Evolutionary conservation across 2,113 vertebrate genomes (phyloP), one percentile per base, ranked within the genome.

Genomic region (Tamias sibiricus): DNA sequence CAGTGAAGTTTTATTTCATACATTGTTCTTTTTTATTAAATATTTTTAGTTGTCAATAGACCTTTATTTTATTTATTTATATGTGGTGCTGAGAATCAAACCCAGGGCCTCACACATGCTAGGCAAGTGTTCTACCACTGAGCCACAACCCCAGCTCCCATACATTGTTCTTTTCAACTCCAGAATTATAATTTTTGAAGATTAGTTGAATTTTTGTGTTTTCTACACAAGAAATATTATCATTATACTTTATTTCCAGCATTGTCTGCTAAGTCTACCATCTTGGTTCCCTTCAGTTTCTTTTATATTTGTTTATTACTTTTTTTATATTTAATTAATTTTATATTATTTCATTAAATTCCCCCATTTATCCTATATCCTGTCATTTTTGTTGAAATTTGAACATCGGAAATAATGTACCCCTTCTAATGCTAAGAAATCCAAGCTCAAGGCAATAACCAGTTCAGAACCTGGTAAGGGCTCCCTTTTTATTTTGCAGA

Each of bases 201-300:
- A 28, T 37, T 69, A n/a, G 17, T 64, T 90, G 3, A 57, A 49
- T 30, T 13, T 72, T 30, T 85, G 17, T 81, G 68, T 75, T 71
- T 95, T 83, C 20, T 82, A 71, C 59, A 32, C 62, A 11, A 24
- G n/a, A 64, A 1, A 59, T 7, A 10, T 93, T 49, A 57, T n/a
- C 32, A 52, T 74, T 6, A 69, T 76, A 24, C 0, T 47, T 42
- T 40, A 13, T 6, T 89, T n/a, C 9, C 1, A n/a, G 0, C 17
- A 16, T 47, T 8, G 8, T 57, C 42, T 88, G 54, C 28, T 84
- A 74, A 49, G 47, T 6, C 0, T 7, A 16, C 52, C 26, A 47
- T 22, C 16, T 71, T 35, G 30, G 0, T 3, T 3, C 12, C 19
- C 1, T 47, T 54, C 30, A 89, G 1, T 8, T 86, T 82, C 17